phyloP scores from a whole-genome alignment of 2,113 vertebrate species.

The Pachypanchax playfairii region DNA sequence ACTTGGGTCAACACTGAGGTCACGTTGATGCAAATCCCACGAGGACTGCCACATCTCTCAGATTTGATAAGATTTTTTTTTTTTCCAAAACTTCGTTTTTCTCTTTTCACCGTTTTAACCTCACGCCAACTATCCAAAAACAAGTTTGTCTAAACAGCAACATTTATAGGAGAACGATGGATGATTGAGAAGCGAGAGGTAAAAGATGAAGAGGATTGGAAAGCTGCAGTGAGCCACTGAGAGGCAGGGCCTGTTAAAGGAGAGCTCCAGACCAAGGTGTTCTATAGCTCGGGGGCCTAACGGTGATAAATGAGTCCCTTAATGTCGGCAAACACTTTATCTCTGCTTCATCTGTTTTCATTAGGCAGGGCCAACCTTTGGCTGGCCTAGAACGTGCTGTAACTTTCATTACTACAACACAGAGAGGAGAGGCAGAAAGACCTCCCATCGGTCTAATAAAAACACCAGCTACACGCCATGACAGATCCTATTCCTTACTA shows the following conservation, averaged over 20 bases:
- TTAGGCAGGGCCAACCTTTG: slow-evolving; percentile 83
- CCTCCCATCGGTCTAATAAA: slow-evolving; percentile 71
- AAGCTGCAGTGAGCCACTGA: slow-evolving; percentile 63
- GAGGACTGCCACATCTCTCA: slow-evolving; percentile 44
- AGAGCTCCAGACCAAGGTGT: slow-evolving; percentile 79
- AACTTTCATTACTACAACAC: slow-evolving; percentile 74
- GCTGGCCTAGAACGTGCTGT: slow-evolving; percentile 77
- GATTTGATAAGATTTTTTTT: slow-evolving; percentile 37
- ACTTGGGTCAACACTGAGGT: slow-evolving; percentile 39
- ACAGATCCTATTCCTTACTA: slow-evolving; percentile 67
- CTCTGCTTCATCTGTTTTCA: slow-evolving; percentile 88
- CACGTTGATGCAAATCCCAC: slow-evolving; percentile 31
- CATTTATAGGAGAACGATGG: background rate
- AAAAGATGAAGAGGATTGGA: slow-evolving; percentile 44
- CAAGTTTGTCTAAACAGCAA: background rate
- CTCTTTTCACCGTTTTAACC: background rate
- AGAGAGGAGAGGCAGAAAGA: slow-evolving; percentile 59
- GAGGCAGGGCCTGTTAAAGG: slow-evolving; percentile 69
- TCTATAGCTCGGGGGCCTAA: slow-evolving; percentile 79
- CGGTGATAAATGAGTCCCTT: slow-evolving; percentile 84
- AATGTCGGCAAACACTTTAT: slow-evolving; percentile 85
- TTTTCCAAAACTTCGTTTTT: slow-evolving; percentile 12
- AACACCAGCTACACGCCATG: slow-evolving; percentile 64
- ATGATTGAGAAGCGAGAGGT: slow-evolving; percentile 19
- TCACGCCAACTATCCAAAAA: background rate